Evolutionary conservation across 2,797 vertebrate species (phyloP).

Genomic region (Chloroceryle inda): DNA sequence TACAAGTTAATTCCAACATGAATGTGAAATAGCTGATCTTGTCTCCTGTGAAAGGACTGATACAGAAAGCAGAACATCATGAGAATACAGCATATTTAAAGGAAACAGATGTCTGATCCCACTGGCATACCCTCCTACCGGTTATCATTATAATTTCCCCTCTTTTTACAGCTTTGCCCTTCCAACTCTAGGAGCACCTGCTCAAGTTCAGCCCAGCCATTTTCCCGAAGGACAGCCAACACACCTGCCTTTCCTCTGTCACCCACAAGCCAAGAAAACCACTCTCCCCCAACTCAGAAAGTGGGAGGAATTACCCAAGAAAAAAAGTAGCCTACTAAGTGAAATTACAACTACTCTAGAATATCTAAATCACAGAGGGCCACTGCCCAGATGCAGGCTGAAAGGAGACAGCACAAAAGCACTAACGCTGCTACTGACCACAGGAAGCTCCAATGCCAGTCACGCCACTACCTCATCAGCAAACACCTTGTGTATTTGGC

Average conservation of each 20-base stretch:
- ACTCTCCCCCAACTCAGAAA: background rate
- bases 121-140: background rate
- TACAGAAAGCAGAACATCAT: background rate
- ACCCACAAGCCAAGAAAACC: background rate
- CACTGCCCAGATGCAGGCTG: background rate
- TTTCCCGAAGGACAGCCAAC: background rate
- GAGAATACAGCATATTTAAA: background rate
- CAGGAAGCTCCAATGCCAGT: background rate
- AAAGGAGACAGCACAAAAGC: background rate
- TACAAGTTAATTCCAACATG: background rate
- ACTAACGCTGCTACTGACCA: background rate
- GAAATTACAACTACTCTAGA: background rate
- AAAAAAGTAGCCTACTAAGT: background rate
- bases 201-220: background rate
- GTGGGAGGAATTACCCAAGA: background rate
- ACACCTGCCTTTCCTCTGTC: background rate
- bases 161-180: constrained; percentile 24
- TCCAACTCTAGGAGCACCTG: background rate
- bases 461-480: background rate
- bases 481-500: background rate
- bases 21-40: background rate
- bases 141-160: background rate
- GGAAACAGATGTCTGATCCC: constrained; percentile 55
- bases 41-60: background rate
- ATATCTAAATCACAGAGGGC: background rate